These are phyloP conservation scores for Pangasianodon hypophthalmus DNA, from an alignment of 2,113 vertebrate species.

Conservation along the genomic window DNA sequence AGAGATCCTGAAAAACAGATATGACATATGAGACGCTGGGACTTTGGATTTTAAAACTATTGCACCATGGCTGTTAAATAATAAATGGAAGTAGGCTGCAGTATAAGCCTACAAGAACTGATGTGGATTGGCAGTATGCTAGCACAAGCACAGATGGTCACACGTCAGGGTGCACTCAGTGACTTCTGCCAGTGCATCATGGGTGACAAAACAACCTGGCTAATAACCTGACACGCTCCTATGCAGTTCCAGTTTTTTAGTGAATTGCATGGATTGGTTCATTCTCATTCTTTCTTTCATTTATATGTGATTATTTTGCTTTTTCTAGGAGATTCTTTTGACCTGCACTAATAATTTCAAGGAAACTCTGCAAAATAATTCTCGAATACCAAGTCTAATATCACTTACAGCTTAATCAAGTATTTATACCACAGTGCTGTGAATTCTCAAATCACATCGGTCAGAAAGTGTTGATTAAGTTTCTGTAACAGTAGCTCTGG, in stretches of 20 bases:
- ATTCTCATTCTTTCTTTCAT: not conserved
- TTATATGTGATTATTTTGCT: not conserved
- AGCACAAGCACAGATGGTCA: conserved; percentile 49
- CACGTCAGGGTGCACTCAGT: conserved; percentile 42
- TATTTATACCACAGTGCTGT: not conserved
- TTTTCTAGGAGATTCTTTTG: not conserved
- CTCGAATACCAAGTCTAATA: not conserved
- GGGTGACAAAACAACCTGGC: conserved; percentile 41
- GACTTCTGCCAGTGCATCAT: conserved; percentile 44
- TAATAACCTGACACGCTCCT: conserved; percentile 23
- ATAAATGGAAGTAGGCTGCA: conserved; percentile 26
- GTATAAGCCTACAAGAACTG: conserved; percentile 16
- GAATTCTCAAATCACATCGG: not conserved
- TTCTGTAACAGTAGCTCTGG: too few relatives aligned
- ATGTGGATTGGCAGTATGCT: conserved; percentile 10
- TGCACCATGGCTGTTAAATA: conserved; percentile 6
- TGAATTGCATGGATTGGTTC: not conserved
- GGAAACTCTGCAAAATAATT: not conserved
- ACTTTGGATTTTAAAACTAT: conserved; percentile 27
- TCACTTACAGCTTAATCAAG: not conserved
- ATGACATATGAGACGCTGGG: not conserved
- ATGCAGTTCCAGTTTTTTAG: not conserved
- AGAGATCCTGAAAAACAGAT: conserved; percentile 12
- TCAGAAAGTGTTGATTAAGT: not conserved
- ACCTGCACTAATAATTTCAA: not conserved